Base-by-base conservation (phyloP, 2,888 invertebrate species). In the Lymantria monacha region DNA sequence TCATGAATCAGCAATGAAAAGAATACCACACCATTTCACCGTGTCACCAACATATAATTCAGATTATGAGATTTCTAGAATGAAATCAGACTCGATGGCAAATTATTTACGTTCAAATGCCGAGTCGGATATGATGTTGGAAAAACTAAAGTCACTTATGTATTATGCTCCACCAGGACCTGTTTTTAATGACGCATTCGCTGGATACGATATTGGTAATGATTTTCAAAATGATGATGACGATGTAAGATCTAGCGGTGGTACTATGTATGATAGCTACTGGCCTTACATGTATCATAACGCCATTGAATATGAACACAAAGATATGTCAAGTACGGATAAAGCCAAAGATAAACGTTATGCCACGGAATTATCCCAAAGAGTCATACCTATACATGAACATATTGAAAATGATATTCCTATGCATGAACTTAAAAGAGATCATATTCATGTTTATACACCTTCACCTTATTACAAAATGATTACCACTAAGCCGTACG, bases 271-370 rank as follows among this genome's bases (percentile, higher is more conserved):
- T 40, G 78, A 81, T 30, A 72, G 58, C 45, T 54, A 50, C 44
- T 85, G 83, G 83, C 87, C 89, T 0, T 81, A 79, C 48, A 76
- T 76, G 38, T 81, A 82, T 57, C 75, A 80, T 46, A 75, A 60
- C 30, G 79, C 84, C 0, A 83, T 83, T 46, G 83, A 85, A 48
- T 83, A 82, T 57, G 80, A 83, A 58, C 61, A 69, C 37, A 81
- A 79, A 42, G 65, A 69, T 13, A 70, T 72, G 31, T 56, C 66
- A 5, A 76, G 78, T 53, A 59, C 59, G 9, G 76, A 82, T 45
- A 85, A 80, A 54, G 79, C 74, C 1, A 85, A 85, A 69, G 85
- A 87, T 44, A 88, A 87, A 67, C 81, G 83, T 11, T 82, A 76
- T 42, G 68, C 66, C 30, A 69, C 74, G 1, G 54, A 64, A 12